A percentile compares a stretch with the other conserved stretches of the same genome.
These are phyloP conservation scores for Ancistrus triradiatus DNA, from an alignment of 2,113 vertebrate species.

Conservation along the genomic window DNA sequence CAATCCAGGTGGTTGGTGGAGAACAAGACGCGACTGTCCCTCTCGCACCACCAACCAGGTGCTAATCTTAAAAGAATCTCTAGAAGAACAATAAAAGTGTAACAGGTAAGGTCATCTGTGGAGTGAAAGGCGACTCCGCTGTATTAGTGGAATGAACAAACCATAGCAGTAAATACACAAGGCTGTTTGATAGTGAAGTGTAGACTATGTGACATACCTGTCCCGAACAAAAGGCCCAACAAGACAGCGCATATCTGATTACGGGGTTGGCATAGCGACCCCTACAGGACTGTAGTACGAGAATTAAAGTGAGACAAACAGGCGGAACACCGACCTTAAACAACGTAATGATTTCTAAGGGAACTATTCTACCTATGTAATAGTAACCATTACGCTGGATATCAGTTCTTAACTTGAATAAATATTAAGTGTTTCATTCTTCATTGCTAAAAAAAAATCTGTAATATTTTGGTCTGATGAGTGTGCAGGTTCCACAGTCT, in stretches of 20 bases:
- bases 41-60: conserved; percentile 2
- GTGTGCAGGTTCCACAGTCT: conserved; percentile 34
- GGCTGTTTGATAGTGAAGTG: conserved; percentile 19
- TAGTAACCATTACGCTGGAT: conserved; percentile 37
- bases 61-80: conserved; percentile 17
- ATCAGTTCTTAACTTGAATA: conserved; percentile 40
- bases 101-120: conserved; percentile 33
- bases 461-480: conserved; percentile 42
- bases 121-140: conserved; percentile 15
- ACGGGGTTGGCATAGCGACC: neutral
- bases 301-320: conserved; percentile 24
- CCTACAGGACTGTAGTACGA: conserved; percentile 22
- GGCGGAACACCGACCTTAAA: conserved; percentile 22
- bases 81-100: conserved; percentile 37
- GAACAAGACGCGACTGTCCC: neutral
- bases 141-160: conserved; percentile 19
- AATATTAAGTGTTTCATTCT: conserved; percentile 47
- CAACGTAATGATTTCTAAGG: conserved; percentile 37
- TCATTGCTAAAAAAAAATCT: conserved; percentile 29
- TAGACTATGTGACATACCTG: neutral
- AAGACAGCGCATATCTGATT: neutral
- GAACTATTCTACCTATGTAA: conserved; percentile 37
- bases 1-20: neutral
- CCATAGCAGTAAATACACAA: conserved; percentile 18
- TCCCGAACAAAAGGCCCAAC: neutral